Evolutionary conservation across 2,797 vertebrate genomes (phyloP), one percentile per base, ranked within the genome.

Genomic region (Erpetoichthys calabaricus): DNA sequence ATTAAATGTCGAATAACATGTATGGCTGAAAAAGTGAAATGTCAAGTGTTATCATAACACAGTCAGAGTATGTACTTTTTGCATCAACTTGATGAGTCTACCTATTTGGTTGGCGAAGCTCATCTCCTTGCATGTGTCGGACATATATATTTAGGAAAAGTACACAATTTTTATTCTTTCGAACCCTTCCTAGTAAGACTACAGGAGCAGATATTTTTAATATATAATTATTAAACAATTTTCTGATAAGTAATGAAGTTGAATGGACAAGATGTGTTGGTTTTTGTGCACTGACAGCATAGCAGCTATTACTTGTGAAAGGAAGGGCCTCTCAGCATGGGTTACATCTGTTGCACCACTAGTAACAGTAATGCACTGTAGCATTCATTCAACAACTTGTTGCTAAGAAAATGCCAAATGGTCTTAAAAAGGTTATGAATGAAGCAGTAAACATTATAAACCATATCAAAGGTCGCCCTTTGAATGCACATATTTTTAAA

Each of bases 151-250:
- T 25, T 45, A 45, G 50, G 58, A 6, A 50, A 8, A 47, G 53
- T 62, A 25, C 44, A 47, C 47, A 55, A 63, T 59, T 62, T 59
- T 54, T 62, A 41, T 63, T 63, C 44, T 63, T 49, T 49, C 42
- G 45, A 47, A 57, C 44, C 43, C 49, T 63, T 42, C 59, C 54
- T 8, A 61, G 49, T n/a, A 50, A 50, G 54, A n/a, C 59, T n/a
- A 63, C 58, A 50, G 58, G 10, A 46, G 58, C 60, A 53, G 59
- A 58, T 6, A 63, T 62, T 51, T 63, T 56, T 57, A 47, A 57
- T 25, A n/a, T n/a, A n/a, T n/a, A n/a, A n/a, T 25, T 49, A 47
- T 43, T 62, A 25, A 59, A 61, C 52, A 47, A 55, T 56, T 46
- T 56, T 10, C 54, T 62, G 51, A 43, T 54, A n/a, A 46, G 50